Percentiles rank a stretch among this genome's conserved stretches.
These are phyloP conservation scores for Hymenopus coronatus DNA, from an alignment of 2,888 invertebrate species.

Conservation along the genomic window DNA sequence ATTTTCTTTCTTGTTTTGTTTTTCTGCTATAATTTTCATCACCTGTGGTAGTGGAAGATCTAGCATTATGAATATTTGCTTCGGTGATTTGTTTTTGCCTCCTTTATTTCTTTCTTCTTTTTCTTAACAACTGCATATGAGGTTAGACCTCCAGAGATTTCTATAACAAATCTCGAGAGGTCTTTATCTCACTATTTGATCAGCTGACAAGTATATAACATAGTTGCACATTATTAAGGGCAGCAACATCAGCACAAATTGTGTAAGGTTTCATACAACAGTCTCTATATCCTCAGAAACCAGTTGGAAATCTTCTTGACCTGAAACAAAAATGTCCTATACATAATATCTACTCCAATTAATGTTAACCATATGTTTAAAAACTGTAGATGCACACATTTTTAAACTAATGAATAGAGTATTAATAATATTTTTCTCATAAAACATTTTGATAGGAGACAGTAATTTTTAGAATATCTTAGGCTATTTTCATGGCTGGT, in stretches of 20 bases:
- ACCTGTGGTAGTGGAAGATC: not conserved
- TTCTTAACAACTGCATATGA: not conserved
- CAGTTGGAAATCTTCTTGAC: conserved; percentile 65
- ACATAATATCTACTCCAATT: not conserved
- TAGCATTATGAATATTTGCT: not conserved
- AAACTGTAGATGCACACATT: no score
- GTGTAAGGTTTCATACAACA: conserved; percentile 44
- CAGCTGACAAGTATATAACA: not conserved
- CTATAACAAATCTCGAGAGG: not conserved
- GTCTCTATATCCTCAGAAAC: conserved; percentile 60
- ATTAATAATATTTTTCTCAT: no score
- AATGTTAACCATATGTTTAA: not conserved
- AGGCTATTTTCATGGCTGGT: no score
- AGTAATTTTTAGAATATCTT: no score
- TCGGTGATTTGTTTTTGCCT: not conserved
- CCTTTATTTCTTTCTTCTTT: not conserved
- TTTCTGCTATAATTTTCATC: not conserved
- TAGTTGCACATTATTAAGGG: not conserved
- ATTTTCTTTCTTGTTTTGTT: no score
- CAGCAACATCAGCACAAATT: not conserved
- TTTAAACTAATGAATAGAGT: no score
- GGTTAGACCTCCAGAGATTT: not conserved
- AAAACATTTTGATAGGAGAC: no score
- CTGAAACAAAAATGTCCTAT: conserved; percentile 44
- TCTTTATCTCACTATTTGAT: not conserved